Conservation (phyloP, 2,797 vertebrate species). For the Falco concolor region DNA sequence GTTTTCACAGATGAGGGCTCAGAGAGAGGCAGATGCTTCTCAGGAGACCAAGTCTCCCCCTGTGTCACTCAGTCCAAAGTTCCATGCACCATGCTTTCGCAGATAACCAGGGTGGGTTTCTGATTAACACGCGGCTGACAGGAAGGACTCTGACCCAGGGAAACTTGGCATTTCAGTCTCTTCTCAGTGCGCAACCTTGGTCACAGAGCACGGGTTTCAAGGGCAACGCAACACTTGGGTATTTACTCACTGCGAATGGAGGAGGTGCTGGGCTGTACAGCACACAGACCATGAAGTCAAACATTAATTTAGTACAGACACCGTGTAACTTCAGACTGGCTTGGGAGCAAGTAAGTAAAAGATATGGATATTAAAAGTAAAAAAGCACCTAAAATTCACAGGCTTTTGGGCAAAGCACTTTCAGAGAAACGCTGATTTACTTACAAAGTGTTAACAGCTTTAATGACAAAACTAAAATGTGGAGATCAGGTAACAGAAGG, state of each 20-base stretch:
- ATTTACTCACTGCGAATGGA: constrained; percentile 64
- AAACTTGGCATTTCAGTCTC: constrained; percentile 30
- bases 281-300: background rate
- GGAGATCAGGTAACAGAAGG: background rate
- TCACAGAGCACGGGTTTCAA: constrained; percentile 65
- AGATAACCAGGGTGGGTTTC: constrained; percentile 49
- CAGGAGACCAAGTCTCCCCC: background rate
- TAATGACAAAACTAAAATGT: background rate
- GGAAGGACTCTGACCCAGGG: constrained; percentile 34
- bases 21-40: background rate
- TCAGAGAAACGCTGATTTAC: background rate
- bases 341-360: background rate
- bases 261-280: constrained; percentile 17
- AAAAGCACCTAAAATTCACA: constrained; percentile 57
- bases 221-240: constrained; percentile 60
- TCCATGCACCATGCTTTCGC: background rate
- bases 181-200: constrained; percentile 31
- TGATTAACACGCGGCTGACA: constrained; percentile 34
- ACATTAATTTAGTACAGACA: background rate
- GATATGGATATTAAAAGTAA: background rate
- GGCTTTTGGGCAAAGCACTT: background rate
- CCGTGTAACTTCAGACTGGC: background rate
- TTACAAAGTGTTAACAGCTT: background rate
- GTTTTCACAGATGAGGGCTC: background rate
- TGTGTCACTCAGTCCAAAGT: constrained; percentile 33